Evolutionary conservation across 2,888 invertebrate species (phyloP).

Genomic region (Archips crataeganus): DNA sequence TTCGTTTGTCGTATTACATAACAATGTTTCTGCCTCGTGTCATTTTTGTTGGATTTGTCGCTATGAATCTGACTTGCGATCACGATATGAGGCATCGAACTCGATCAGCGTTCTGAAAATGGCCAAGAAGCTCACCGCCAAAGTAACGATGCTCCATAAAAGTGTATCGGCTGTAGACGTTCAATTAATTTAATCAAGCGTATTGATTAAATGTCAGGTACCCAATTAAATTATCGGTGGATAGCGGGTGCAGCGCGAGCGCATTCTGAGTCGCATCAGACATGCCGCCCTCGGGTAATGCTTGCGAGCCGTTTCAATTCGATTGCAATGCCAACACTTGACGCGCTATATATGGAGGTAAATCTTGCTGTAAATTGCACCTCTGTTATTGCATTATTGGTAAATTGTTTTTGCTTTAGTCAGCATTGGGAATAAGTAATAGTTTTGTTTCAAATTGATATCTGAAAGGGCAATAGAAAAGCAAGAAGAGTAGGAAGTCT

Average conservation of each 20-base stretch:
- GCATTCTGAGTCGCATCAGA: conserved; percentile 54
- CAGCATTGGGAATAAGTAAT: background rate
- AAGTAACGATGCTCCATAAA: conserved; percentile 65
- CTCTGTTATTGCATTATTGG: conserved; percentile 46
- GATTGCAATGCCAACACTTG: conserved; percentile 63
- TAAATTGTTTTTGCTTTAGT: conserved; percentile 14
- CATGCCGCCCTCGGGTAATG: conserved; percentile 60
- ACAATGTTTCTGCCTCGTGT: conserved; percentile 50
- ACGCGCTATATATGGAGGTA: conserved; percentile 60
- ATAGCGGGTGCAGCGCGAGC: conserved; percentile 60
- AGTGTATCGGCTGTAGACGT: conserved; percentile 71
- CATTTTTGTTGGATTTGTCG: conserved; percentile 47
- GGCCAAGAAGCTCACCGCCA: conserved; percentile 49
- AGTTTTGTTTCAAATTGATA: background rate
- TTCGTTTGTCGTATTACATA: conserved; percentile 53
- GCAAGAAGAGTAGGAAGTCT: too few relatives aligned
- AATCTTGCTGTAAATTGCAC: conserved; percentile 57
- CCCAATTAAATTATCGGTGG: conserved; percentile 80
- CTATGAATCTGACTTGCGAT: conserved; percentile 31
- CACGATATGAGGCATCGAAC: conserved; percentile 42
- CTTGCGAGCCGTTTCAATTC: conserved; percentile 64
- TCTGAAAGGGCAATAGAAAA: too few relatives aligned
- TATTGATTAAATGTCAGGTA: conserved; percentile 82
- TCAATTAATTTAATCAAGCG: conserved; percentile 80
- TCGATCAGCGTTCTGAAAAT: conserved; percentile 45